Evolutionary conservation across 2,888 invertebrate species (phyloP).

Genomic region (Tholera decimalis): DNA sequence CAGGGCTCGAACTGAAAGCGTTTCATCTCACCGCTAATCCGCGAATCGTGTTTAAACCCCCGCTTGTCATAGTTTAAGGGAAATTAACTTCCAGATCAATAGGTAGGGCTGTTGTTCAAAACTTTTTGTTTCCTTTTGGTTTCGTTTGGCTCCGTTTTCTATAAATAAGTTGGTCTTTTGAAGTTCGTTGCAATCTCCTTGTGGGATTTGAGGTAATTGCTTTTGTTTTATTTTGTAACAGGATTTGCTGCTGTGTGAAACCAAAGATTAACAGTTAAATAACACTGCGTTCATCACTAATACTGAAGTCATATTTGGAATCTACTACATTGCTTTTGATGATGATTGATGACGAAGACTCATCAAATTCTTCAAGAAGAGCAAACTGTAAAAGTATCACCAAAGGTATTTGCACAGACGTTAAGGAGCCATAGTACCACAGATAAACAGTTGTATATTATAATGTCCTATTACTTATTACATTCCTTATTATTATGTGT

Average conservation of each 20-base stretch:
- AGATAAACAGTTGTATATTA: too few species aligned
- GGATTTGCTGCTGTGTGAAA: background rate
- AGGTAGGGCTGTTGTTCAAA: slow-evolving; percentile 55
- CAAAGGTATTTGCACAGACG: too few species aligned
- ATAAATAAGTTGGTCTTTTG: slow-evolving; percentile 36
- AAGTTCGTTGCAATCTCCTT: slow-evolving; percentile 9
- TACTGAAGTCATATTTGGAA: background rate
- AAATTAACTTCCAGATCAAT: slow-evolving; percentile 61
- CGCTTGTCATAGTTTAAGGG: slow-evolving; percentile 67
- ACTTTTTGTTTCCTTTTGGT: slow-evolving; percentile 46
- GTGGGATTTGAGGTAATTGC: slow-evolving; percentile 23
- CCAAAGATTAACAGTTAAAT: background rate
- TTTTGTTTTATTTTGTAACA: slow-evolving; percentile 35
- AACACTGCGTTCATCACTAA: too few species aligned
- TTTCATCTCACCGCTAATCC: slow-evolving; percentile 68
- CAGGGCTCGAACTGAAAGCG: slow-evolving; percentile 38
- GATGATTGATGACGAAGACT: too few species aligned
- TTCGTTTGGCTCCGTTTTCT: slow-evolving; percentile 28
- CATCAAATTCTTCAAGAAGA: too few species aligned
- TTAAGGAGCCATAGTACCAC: too few species aligned
- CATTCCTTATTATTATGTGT: too few species aligned
- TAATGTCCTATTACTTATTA: too few species aligned
- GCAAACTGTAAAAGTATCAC: too few species aligned
- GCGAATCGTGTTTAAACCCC: slow-evolving; percentile 67
- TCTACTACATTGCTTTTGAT: background rate